Percentiles rank a stretch among this genome's conserved stretches.
Evolutionary conservation across 2,797 vertebrate genomes (phyloP).

Genomic region (Onychomys arenicola): DNA sequence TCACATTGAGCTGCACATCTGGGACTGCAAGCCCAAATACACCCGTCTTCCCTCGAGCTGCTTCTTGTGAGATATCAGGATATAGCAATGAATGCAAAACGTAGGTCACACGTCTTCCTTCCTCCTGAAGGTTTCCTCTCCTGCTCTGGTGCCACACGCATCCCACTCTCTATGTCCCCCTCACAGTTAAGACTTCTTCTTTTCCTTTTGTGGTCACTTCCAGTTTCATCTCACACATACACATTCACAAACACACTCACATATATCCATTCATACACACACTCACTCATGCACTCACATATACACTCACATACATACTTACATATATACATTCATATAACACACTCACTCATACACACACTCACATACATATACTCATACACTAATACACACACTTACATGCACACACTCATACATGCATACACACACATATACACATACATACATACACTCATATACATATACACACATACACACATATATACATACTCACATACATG

Average conservation of each 20-base stretch:
- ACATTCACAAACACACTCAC: background rate
- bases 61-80: background rate
- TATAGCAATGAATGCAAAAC: background rate
- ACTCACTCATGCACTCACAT: background rate
- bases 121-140: background rate
- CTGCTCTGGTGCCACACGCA: background rate
- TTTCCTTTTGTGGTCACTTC: background rate
- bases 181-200: background rate
- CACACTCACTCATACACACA: background rate
- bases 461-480: background rate
- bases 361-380: background rate
- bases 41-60: background rate
- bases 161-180: no score
- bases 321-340: background rate
- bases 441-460: background rate
- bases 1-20: background rate
- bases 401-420: no score
- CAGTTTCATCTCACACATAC: background rate
- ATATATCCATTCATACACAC: background rate
- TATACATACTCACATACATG: background rate
- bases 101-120: background rate
- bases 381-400: background rate
- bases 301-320: background rate
- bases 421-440: background rate
- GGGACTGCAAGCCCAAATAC: background rate